A percentile compares a stretch with the other conserved stretches of the same genome.
Evolutionary conservation across 2,113 vertebrate genomes (phyloP).

Genomic region (Megaceryle torquata): DNA sequence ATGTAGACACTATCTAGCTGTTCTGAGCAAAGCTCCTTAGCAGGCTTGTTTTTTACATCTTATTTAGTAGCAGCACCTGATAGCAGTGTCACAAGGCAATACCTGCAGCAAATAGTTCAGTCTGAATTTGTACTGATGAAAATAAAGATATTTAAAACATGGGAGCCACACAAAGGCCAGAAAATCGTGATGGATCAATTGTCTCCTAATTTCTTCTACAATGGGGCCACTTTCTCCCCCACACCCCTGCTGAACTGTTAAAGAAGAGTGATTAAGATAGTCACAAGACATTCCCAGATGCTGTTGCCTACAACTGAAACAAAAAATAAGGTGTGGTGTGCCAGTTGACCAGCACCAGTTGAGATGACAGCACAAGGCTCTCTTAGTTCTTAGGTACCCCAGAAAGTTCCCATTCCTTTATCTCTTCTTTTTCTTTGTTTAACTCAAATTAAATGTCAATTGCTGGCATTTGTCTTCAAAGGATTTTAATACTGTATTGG

Average conservation of each 20-base stretch:
- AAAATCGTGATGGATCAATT: not conserved
- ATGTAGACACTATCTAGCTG: not conserved
- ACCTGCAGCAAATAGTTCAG: not conserved
- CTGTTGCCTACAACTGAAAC: not conserved
- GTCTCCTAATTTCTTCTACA: not conserved
- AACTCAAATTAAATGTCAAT: not conserved
- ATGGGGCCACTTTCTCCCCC: not conserved
- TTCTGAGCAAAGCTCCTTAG: not conserved
- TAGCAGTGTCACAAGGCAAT: not conserved
- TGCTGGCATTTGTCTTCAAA: not conserved
- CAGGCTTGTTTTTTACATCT: not conserved
- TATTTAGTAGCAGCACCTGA: not conserved
- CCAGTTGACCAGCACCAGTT: not conserved
- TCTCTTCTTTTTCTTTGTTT: not conserved
- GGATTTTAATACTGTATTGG: not conserved
- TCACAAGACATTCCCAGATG: not conserved
- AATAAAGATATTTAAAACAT: not conserved
- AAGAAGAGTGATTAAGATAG: not conserved
- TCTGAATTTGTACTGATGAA: not conserved
- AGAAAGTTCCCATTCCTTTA: not conserved
- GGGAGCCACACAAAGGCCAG: not conserved
- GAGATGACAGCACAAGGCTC: not conserved
- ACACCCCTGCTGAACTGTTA: not conserved
- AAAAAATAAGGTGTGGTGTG: not conserved
- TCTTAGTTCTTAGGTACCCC: not conserved